These are phyloP conservation scores for Cynaeus angustus DNA, from an alignment of 2,888 invertebrate species.

Conservation along the genomic window DNA sequence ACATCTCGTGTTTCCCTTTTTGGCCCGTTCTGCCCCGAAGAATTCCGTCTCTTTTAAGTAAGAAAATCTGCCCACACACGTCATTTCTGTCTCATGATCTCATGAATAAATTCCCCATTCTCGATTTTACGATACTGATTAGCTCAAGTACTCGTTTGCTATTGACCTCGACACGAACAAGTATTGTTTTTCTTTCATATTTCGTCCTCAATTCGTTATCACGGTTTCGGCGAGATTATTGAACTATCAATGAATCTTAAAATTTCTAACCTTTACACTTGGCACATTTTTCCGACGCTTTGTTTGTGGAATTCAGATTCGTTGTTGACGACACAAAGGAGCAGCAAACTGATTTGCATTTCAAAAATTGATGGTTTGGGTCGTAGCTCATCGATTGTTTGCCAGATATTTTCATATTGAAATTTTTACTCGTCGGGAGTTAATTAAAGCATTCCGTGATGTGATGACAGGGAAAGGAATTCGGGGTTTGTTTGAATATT, in stretches of 20 bases:
- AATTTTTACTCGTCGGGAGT: background rate
- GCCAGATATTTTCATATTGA: background rate
- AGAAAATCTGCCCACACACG: background rate
- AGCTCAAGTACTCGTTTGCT: background rate
- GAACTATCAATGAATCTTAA: background rate
- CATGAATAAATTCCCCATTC: conserved; percentile 10
- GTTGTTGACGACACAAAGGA: conserved; percentile 7
- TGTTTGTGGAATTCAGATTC: background rate
- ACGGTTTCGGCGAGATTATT: background rate
- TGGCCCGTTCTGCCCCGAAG: background rate
- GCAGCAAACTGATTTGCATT: conserved; percentile 1
- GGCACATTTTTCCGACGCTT: conserved; percentile 1
- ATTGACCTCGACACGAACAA: conserved; percentile 3
- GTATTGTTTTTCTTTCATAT: conserved; percentile 12
- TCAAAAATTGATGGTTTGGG: background rate
- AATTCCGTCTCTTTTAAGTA: background rate
- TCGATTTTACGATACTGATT: conserved; percentile 1
- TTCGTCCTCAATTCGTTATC: conserved; percentile 3
- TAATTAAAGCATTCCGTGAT: conserved; percentile 4
- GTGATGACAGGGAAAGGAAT: background rate
- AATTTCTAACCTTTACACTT: conserved; percentile 6
- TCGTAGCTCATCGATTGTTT: background rate
- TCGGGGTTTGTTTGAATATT: background rate
- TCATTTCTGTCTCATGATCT: background rate
- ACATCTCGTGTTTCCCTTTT: no score